Evolutionary conservation across 2,888 invertebrate genomes (phyloP), one percentile per base, ranked within the genome.

Genomic region (Apamea crenata): DNA sequence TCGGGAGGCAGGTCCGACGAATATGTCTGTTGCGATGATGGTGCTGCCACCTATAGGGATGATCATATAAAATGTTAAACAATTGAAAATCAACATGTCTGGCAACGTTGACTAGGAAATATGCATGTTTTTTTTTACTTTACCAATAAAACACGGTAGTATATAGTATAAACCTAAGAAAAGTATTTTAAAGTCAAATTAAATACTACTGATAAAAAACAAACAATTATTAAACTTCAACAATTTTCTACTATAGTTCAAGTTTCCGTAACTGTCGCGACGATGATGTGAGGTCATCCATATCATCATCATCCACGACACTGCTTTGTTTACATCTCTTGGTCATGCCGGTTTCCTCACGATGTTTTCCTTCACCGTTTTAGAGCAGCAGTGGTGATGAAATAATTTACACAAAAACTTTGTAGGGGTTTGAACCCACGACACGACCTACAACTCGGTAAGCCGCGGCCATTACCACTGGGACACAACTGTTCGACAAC

Each of bases 21-120:
- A 0, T 87, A 92, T 14, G 98, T 97, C 91, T 98, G 99, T 82
- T 98, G 96, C 0, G 93, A 93, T 0, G 97, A 95, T 0, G 98
- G 98, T 12, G 98, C 98, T 93, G 98, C 98, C 65, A 98, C 97
- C 97, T 97, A 89, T 0, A 59, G 10, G 36, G 36, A 25, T 18
- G 44, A n/a, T 50, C 0, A 53, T n/a, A 75, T 53, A 0, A 16
- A 3, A 56, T 71, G 3, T 32, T 63, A 32, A 7, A 18, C 16
- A 14, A 32, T 32, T 63, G 3, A 29, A 32, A 32, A 63, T 63
- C 29, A 61, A 29, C 25, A 56, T 61, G 56, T 56, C 56, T 56
- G 59, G n/a, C n/a, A 59, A 16, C 7, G 16, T 61, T 29, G 61
- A 29, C 16, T 61, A 29, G 29, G 16, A 29, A 16, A 16, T 29